Percentiles rank a stretch among this genome's conserved stretches.
Conservation (phyloP, 2,888 invertebrate genomes). For the Hirtodrosophila confusa region DNA sequence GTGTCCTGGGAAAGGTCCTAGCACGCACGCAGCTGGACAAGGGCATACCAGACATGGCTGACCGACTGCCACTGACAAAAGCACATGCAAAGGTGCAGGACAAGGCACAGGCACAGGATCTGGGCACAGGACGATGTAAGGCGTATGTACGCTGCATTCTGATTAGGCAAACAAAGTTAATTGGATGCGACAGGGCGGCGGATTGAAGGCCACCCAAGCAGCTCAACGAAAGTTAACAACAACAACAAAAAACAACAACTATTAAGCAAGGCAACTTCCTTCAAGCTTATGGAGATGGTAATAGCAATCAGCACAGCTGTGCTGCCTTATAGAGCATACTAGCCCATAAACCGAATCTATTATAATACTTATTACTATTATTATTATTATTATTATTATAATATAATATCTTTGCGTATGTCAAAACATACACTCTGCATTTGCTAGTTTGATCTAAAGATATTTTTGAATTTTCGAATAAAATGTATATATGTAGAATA, state of each 20-base stretch:
- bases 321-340: conserved; percentile 1
- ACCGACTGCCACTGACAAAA: conserved; percentile 19
- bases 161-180: conserved; percentile 78
- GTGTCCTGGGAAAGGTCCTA: conserved; percentile 46
- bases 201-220: conserved; percentile 46
- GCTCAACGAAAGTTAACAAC: conserved; percentile 24
- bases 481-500: too few relatives aligned
- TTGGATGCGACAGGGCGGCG: conserved; percentile 61
- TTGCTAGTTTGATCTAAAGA: too few relatives aligned
- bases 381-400: too few relatives aligned
- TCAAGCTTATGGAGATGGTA: conserved; percentile 21
- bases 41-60: conserved; percentile 49
- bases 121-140: conserved; percentile 9
- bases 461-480: too few relatives aligned
- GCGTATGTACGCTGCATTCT: conserved; percentile 65
- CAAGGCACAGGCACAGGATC: conserved; percentile 7
- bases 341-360: too few relatives aligned
- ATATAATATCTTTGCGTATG: too few relatives aligned
- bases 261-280: conserved; percentile 27
- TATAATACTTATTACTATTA: too few relatives aligned
- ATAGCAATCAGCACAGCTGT: conserved; percentile 27
- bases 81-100: conserved; percentile 5
- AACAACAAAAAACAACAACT: conserved; percentile 20
- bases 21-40: conserved; percentile 52
- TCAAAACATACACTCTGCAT: too few relatives aligned